Base-by-base conservation (phyloP, 2,888 invertebrate species). In the Diloba caeruleocephala region DNA sequence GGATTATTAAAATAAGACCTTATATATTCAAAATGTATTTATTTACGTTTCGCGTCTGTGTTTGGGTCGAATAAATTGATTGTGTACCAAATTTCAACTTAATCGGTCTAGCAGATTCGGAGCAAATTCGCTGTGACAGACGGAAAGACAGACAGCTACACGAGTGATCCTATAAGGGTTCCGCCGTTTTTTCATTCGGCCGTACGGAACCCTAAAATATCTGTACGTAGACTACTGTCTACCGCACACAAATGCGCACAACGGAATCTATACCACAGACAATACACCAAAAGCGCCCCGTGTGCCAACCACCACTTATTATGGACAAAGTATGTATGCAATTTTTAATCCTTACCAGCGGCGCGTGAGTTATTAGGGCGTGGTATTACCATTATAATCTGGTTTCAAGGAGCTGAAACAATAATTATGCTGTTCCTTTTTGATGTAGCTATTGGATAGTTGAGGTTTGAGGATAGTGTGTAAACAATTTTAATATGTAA, bases 321-420 rank as follows among this genome's bases (percentile, higher is more conserved):
- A 75, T 15, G 61, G 44, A 57, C 60, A 62, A 73, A 71, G 69
- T 45, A 32, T 57, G 53, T 38, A 52, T 55, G 62, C 52, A 61
- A 63, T 69, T 68, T 66, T 74, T 59, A 71, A 70, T 68, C 66
- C 57, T 69, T 68, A 21, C 49, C 57, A 57, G 61, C 57, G 57
- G 43, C 54, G 57, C 62, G 42, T 13, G 44, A 39, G 63, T 56
- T 59, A 73, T 77, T 74, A 73, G 46, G 79, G 80, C 79, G 80
- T 51, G 63, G 64, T 31, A 23, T 50, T 15, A 23, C 32, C 37
- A 68, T 57, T 68, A 63, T 48, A 32, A 55, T 43, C 55, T 54
- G 32, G 49, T 37, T 38, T 23, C 37, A 61, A 56, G 52, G 37
- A 3, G 57, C 52, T 52, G 21, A 25, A 64, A 68, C 67, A 45